phyloP scores from a whole-genome alignment of 2,113 vertebrate genomes.

The Vireo altiloquus region DNA sequence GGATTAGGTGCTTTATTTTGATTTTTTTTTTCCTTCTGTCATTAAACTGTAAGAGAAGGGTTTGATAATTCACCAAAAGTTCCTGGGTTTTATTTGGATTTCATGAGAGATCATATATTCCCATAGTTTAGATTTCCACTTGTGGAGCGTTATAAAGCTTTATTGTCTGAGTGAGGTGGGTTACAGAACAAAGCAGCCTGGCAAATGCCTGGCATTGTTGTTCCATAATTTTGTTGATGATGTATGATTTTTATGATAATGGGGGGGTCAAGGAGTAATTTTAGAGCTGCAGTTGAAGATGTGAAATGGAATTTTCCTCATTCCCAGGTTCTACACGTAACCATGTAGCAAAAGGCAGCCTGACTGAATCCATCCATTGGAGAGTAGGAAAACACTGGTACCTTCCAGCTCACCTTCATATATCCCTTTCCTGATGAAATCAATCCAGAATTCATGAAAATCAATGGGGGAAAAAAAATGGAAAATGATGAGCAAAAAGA shows the following conservation, averaged over 20 bases:
- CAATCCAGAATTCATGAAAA: background rate
- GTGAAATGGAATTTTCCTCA: background rate
- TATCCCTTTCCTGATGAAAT: background rate
- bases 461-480: background rate
- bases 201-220: too few species aligned
- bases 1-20: background rate
- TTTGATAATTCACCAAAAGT: background rate
- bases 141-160: background rate
- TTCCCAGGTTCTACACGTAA: accelerated
- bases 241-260: background rate
- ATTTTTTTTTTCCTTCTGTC: too few species aligned
- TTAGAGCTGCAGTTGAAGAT: background rate
- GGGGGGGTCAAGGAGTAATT: background rate
- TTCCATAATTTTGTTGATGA: background rate
- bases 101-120: accelerated
- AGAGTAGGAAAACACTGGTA: background rate
- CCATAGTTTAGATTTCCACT: accelerated
- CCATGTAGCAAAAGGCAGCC: background rate
- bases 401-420: background rate
- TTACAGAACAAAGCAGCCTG: background rate
- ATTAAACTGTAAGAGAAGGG: background rate
- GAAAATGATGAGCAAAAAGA: background rate
- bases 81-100: background rate
- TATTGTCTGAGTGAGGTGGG: background rate
- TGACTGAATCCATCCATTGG: background rate